Conservation (phyloP, 1,140 invertebrate species). For the Dolichoris vasculosae region DNA sequence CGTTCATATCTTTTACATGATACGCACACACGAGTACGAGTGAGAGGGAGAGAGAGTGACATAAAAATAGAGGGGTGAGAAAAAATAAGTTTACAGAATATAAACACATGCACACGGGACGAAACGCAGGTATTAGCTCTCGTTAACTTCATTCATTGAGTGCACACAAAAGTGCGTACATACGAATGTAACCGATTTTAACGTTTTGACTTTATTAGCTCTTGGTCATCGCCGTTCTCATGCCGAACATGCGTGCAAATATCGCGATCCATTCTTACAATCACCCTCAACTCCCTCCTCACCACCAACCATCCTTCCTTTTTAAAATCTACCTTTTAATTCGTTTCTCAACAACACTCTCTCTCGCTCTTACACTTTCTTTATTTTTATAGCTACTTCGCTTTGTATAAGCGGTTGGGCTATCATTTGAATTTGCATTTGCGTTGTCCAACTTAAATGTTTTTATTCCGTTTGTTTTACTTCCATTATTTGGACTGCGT, state of each 20-base stretch:
- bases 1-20: not conserved
- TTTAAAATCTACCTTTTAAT: not conserved
- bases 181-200: constrained; percentile 24
- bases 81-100: too few relatives aligned
- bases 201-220: constrained; percentile 44
- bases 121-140: constrained; percentile 34
- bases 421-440: constrained; percentile 7
- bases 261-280: constrained; percentile 22
- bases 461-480: constrained; percentile 12
- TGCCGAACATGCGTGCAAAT: constrained; percentile 7
- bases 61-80: not conserved
- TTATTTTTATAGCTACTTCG: not conserved
- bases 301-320: not conserved
- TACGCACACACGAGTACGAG: not conserved
- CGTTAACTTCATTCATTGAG: constrained; percentile 49
- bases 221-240: not conserved
- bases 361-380: not conserved
- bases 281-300: constrained; percentile 14
- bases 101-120: not conserved
- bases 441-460: not conserved
- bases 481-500: not conserved
- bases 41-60: not conserved
- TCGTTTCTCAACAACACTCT: not conserved
- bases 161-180: not conserved
- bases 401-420: constrained; percentile 34